Conservation (phyloP, 2,797 vertebrate species). For the Cottoperca gobio region DNA sequence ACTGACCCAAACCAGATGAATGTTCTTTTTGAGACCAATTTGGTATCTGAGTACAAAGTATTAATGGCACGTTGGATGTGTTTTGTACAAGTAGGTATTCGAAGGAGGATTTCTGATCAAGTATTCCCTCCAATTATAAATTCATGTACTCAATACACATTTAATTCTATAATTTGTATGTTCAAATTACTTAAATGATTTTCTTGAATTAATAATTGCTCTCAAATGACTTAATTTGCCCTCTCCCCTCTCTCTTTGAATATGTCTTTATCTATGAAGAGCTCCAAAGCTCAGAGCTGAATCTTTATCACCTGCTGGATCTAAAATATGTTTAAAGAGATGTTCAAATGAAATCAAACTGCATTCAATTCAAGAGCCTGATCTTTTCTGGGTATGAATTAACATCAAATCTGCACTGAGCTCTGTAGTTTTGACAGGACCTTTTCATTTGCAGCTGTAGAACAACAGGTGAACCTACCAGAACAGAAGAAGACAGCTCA, state of each 20-base stretch:
- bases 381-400: neutral
- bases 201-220: slow-evolving; percentile 17
- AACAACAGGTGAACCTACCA: neutral
- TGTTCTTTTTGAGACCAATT: slow-evolving; percentile 59
- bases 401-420: slow-evolving; percentile 5
- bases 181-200: slow-evolving; percentile 15
- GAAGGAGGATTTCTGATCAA: slow-evolving; percentile 14
- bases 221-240: neutral
- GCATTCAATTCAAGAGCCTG: neutral
- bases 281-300: too few species aligned
- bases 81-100: neutral
- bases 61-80: neutral
- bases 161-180: neutral
- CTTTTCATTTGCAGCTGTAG: neutral
- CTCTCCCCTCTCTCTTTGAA: neutral
- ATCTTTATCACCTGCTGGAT: slow-evolving; percentile 11
- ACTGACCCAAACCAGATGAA: slow-evolving; percentile 1
- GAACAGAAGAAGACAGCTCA: neutral
- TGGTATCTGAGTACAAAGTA: slow-evolving; percentile 46
- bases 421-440: neutral
- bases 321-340: neutral
- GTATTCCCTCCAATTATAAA: neutral
- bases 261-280: neutral
- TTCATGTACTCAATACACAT: neutral
- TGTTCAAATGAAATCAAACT: neutral